phyloP scores from a whole-genome alignment of 1,140 invertebrate species.

The Grapholita molesta region DNA sequence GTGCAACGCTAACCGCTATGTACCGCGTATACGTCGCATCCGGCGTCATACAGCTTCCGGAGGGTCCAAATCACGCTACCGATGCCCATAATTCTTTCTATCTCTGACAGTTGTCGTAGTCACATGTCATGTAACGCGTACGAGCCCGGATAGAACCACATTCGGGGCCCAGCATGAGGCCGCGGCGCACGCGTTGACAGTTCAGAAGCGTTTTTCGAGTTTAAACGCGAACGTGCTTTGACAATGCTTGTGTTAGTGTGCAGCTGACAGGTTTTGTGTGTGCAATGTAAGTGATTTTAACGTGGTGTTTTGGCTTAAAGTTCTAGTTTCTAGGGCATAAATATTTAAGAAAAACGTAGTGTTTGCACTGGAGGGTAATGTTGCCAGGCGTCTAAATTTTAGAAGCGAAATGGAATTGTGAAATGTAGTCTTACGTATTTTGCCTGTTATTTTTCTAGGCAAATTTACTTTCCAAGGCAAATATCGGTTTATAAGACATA shows the following conservation, averaged over 20 bases:
- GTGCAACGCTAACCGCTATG: neutral
- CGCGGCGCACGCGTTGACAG: slow-evolving; percentile 49
- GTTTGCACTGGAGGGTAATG: no score
- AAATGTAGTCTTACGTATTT: no score
- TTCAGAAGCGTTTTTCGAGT: slow-evolving; percentile 29
- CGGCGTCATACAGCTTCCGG: slow-evolving; percentile 27
- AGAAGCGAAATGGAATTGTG: no score
- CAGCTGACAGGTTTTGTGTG: slow-evolving; percentile 1
- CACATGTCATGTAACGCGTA: slow-evolving; percentile 52
- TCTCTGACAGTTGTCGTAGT: slow-evolving; percentile 40
- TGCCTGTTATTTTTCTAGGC: no score
- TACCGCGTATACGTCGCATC: neutral
- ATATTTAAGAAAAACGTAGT: no score
- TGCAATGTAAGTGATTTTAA: slow-evolving; percentile 10
- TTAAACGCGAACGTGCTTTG: slow-evolving; percentile 20
- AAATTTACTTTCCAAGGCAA: no score
- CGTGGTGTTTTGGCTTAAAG: neutral
- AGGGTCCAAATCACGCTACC: slow-evolving; percentile 26
- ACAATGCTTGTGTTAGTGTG: slow-evolving; percentile 4
- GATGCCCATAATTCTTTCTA: slow-evolving; percentile 46
- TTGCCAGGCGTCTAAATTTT: no score
- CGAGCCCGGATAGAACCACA: slow-evolving; percentile 39
- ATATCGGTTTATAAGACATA: no score
- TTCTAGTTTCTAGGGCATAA: no score
- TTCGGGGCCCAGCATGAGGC: slow-evolving; percentile 60